A percentile compares a stretch with the other conserved stretches of the same genome.
Evolutionary conservation across 2,113 vertebrate genomes (phyloP).

Genomic region (Pampusana beccarii): DNA sequence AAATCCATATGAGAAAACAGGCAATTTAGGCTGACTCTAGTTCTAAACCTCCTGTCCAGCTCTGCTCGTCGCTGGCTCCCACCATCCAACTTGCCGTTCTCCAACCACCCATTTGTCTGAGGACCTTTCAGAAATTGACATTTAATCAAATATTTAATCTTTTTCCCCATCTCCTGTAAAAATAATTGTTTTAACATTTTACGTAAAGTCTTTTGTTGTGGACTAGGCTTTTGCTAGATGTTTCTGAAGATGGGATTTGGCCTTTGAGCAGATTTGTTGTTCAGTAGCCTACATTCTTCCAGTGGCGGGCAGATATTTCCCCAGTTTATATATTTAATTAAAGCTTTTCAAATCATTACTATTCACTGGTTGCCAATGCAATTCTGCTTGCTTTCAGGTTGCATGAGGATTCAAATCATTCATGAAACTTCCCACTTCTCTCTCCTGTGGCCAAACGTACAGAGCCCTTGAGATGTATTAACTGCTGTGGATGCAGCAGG

Average conservation of each 20-base stretch:
- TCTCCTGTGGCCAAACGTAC: fast-evolving
- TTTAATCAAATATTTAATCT: not conserved
- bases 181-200: constrained; percentile 17
- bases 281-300: not conserved
- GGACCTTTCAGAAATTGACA: constrained; percentile 7
- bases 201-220: not conserved
- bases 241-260: not conserved
- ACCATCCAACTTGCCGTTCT: not conserved
- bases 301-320: not conserved
- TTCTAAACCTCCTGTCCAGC: not conserved
- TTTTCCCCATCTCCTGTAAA: not conserved
- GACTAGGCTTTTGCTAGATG: not conserved
- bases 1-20: fast-evolving
- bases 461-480: not conserved
- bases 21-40: not conserved
- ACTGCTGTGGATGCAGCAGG: not conserved
- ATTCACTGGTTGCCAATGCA: not conserved
- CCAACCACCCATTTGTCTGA: not conserved
- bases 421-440: not conserved
- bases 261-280: not conserved
- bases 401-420: not conserved
- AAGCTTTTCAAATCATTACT: not conserved
- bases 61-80: not conserved
- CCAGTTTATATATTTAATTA: not conserved
- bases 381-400: not conserved